Percentiles rank a stretch among this genome's conserved stretches.
These are phyloP conservation scores for Pseudopleuronectes americanus DNA, from an alignment of 2,797 vertebrate species.

Conservation along the genomic window DNA sequence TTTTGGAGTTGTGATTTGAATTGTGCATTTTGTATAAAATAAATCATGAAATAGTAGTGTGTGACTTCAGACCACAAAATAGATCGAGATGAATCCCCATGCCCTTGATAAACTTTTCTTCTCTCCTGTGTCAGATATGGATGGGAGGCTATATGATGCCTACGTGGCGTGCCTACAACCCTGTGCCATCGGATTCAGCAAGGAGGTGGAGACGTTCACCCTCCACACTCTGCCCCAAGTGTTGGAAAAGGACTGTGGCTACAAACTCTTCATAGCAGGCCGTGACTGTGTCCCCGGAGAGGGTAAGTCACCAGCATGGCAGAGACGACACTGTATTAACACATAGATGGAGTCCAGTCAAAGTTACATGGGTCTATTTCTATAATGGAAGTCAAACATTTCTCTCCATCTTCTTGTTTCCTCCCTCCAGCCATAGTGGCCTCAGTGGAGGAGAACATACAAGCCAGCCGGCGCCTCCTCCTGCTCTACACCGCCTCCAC, in stretches of 20 bases:
- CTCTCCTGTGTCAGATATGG: constrained; percentile 76
- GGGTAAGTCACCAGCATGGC: constrained; percentile 78
- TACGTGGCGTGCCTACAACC: constrained; percentile 89
- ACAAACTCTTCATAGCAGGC: constrained; percentile 91
- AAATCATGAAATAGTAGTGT: constrained; percentile 18
- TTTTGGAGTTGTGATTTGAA: too few species aligned
- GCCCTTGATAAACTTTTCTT: background rate
- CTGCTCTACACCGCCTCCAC: constrained; percentile 84
- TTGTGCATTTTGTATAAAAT: too few species aligned
- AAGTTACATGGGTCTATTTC: too few species aligned
- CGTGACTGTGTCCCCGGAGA: constrained; percentile 89
- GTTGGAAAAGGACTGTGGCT: constrained; percentile 89
- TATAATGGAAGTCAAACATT: too few species aligned
- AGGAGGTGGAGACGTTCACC: constrained; percentile 86
- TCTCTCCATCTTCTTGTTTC: background rate
- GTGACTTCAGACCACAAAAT: background rate
- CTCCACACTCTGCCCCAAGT: constrained; percentile 88
- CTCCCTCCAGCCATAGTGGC: constrained; percentile 84
- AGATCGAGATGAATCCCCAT: background rate
- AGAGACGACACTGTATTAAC: too few species aligned
- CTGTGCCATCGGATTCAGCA: constrained; percentile 61
- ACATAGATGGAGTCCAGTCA: too few species aligned
- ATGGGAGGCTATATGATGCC: constrained; percentile 91
- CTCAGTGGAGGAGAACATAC: constrained; percentile 87
- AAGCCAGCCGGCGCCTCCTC: constrained; percentile 89